Base-by-base conservation (phyloP, 2,797 vertebrate species). In the Bucorvus abyssinicus region DNA sequence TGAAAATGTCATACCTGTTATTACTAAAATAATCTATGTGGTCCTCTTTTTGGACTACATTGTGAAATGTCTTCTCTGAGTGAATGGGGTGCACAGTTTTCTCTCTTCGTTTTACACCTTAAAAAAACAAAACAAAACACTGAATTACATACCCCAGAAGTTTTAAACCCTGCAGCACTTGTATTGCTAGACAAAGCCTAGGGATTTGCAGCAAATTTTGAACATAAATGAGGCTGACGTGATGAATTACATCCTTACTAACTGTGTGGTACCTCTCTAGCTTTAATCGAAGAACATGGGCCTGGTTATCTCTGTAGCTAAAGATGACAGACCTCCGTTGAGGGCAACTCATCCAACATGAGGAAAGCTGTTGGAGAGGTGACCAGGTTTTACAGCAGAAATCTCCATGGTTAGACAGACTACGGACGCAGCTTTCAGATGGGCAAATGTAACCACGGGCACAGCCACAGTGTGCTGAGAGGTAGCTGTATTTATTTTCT, bases 321-420 rank as follows among this genome's bases (percentile, higher is more conserved):
- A 12, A 86, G 73, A 11, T 75, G 69, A 45, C 78, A 11, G 59
- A 52, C 10, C 13, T 45, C 36, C n/a, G 3, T 1, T 12, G 78
- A 47, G 20, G 40, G 8, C 73, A 65, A 16, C 74, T 69, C 32
- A 9, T 12, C 52, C n/a, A 34, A 3, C 34, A 4, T 0, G 0
- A 24, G 52, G 56, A 24, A 68, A 44, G 22, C 8, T 45, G 32
- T 4, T 36, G 55, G 53, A 55, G 29, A 59, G 27, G n/a, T n/a
- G 59, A n/a, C 19, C 19, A 5, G 0, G 0, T 53, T 42, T 3
- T 19, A 15, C 24, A 40, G 71, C 49, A 20, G 71, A 70, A 44
- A 6, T 18, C 70, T 52, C 0, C 0, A 3, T 24, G 64, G 47
- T 27, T 36, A 4, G 50, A 36, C 13, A 17, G 22, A 8, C 13